Base-by-base conservation (phyloP, 2,888 invertebrate species). In the Hetaerina titia region DNA sequence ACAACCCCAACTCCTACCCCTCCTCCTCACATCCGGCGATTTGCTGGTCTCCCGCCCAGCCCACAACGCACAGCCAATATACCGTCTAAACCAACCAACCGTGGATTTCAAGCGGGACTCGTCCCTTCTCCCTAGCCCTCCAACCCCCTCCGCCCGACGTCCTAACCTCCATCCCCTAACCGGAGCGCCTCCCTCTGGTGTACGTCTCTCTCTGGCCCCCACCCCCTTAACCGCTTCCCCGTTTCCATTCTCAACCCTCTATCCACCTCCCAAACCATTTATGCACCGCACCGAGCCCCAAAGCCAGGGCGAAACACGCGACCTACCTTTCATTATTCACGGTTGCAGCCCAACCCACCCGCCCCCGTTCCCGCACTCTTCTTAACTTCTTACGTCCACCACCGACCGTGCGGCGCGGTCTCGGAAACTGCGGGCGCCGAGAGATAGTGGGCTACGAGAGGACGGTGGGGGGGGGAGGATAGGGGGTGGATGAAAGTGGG, bases 21-120 rank as follows among this genome's bases (percentile, higher is more conserved):
- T 92, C 92, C 92, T 63, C 92, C 92, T 92, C 25, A 56, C 92
- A 92, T 92, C 92, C 92, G 92, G 69, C 69, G 69, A 92, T 74
- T 74, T 74, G 92, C 69, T 56, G 92, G 56, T 69, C 45, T 92
- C 45, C 92, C 92, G n/a, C n/a, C 56, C 90, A n/a, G 90, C 56
- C 56, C 90, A 81, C 81, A 81, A 81, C 81, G 81, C 81, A 69
- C 64, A 69, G n/a, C 69, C 92, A 92, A 92, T 92, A 74, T 56
- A 74, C 56, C 92, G 69, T 69, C 69, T 92, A 64, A 74, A 92
- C 56, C 92, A n/a, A 56, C 69, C 69, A 22, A 92, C 22, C 69
- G 69, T 69, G 92, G 74, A 92, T 69, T 92, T 45, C 22, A 74
- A 74, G 92, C 56, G 19, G 56, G 45, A 92, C 25, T 81, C 57